phyloP scores from a whole-genome alignment of 2,888 invertebrate species.

The Chalcis sispes region DNA sequence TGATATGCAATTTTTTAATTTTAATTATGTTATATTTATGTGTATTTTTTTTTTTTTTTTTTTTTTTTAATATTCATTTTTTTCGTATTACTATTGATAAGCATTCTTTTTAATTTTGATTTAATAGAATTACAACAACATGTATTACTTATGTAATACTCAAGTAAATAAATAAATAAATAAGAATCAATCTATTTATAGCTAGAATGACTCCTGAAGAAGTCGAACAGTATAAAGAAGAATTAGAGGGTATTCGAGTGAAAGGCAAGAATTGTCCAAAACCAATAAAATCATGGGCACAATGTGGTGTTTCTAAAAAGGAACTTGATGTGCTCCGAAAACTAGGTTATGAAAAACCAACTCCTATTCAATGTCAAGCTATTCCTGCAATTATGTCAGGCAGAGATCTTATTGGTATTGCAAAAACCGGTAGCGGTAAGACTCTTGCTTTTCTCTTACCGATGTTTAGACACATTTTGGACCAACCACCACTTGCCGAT shows the following conservation, averaged over 20 bases:
- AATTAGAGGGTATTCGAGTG: slow-evolving; percentile 96
- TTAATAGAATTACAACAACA: too few relatives aligned
- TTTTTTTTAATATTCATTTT: too few relatives aligned
- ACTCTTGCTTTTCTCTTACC: slow-evolving; percentile 98
- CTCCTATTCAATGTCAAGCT: slow-evolving; percentile 98
- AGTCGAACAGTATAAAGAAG: slow-evolving; percentile 89
- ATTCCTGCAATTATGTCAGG: slow-evolving; percentile 98
- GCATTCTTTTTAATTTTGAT: too few relatives aligned
- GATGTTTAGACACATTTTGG: slow-evolving; percentile 97
- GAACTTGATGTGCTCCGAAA: slow-evolving; percentile 94
- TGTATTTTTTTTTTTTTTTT: too few relatives aligned
- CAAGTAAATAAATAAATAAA: too few relatives aligned
- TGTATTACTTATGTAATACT: too few relatives aligned
- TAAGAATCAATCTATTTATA: slow-evolving; percentile 48
- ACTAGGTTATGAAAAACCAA: slow-evolving; percentile 95
- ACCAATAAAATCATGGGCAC: slow-evolving; percentile 97
- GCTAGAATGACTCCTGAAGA: slow-evolving; percentile 92
- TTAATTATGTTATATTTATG: too few relatives aligned
- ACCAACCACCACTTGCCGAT: slow-evolving; percentile 95
- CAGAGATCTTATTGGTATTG: slow-evolving; percentile 98
- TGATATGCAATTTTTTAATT: too few relatives aligned
- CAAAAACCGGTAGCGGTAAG: slow-evolving; percentile 99
- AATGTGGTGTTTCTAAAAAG: slow-evolving; percentile 97
- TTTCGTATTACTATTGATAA: too few relatives aligned
- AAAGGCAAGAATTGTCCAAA: slow-evolving; percentile 98